These are phyloP conservation scores for Rhagonycha lutea DNA, from an alignment of 2,888 invertebrate genomes.

Conservation along the genomic window DNA sequence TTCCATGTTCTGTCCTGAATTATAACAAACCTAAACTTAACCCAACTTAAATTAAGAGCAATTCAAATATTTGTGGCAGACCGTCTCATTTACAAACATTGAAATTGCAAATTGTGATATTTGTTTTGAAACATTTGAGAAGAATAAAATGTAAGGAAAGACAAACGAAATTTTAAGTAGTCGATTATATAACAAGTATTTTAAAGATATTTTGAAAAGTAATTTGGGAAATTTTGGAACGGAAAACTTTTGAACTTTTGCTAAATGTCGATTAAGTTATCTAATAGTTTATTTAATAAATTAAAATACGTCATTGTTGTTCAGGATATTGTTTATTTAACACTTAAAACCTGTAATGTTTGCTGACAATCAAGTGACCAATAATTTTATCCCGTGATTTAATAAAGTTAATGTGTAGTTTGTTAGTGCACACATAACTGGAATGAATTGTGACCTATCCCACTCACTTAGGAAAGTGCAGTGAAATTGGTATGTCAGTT, in stretches of 20 bases:
- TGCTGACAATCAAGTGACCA: constrained; percentile 25
- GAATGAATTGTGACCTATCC: constrained; percentile 24
- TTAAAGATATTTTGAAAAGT: not conserved
- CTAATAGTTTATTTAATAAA: not conserved
- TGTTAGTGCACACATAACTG: constrained; percentile 3
- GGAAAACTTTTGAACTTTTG: not conserved
- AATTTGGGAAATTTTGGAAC: not conserved
- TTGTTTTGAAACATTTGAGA: not conserved
- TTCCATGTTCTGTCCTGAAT: not conserved
- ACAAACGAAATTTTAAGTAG: not conserved
- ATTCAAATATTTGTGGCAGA: not conserved
- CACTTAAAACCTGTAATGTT: constrained; percentile 24
- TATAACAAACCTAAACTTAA: not conserved
- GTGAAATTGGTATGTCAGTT: constrained; percentile 4
- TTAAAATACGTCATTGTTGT: not conserved
- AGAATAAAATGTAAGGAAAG: not conserved
- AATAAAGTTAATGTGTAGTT: not conserved
- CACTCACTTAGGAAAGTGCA: constrained; percentile 21
- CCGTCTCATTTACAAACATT: not conserved
- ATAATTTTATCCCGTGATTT: constrained; percentile 7
- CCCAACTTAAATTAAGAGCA: not conserved
- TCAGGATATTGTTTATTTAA: not conserved
- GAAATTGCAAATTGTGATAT: not conserved
- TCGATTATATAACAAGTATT: not conserved
- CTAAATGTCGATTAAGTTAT: not conserved